Base-by-base conservation (phyloP, 2,888 invertebrate species). In the Lucinisca nassula region DNA sequence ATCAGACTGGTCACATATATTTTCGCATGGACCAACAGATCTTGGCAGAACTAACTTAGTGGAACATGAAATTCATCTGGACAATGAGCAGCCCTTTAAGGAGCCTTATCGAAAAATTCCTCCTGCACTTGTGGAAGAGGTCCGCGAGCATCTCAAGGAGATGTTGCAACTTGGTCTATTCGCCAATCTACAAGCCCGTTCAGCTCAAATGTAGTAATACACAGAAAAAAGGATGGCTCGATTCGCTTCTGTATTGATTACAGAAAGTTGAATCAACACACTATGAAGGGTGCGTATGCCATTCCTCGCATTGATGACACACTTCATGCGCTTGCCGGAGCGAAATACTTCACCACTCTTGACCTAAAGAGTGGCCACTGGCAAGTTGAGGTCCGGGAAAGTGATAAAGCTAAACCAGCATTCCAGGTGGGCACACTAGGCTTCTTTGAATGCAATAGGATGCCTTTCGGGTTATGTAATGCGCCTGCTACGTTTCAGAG, bases 141-240 rank as follows among this genome's bases (percentile, higher is more conserved):
- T 79, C 3, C 45, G 70, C 35, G 79, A 79, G 70, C 84, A 84
- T 35, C 32, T 84, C 10, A 84, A 79, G 67, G 76, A 84, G 35
- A 84, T 79, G 79, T 24, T 79, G 27, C 38, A 79, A 10, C 27
- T 55, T 27, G 84, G 70, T n/a, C 79, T 10, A 84, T 84, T 17
- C 38, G 84, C 24, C 30, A 49, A 51, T 84, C 79, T 10, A 79
- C 75, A 10, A 75, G 67, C 45, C 75, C 79, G 30, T 79, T 30
- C 30, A 75, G 67, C n/a, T 79, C 84, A 17, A 84, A 84, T 27
- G 73, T 74, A 12, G 84, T 84, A 6, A 74, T 84, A 24, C 67
- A 75, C 30, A 79, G 55, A 38, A 75, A 84, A 40, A 76, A 84
- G 51, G 84, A 84, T 38, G 79, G 76, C 0, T 55, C 49, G 27